Evolutionary conservation across 1,140 invertebrate genomes (phyloP).

Genomic region (Scylla paramamosain): DNA sequence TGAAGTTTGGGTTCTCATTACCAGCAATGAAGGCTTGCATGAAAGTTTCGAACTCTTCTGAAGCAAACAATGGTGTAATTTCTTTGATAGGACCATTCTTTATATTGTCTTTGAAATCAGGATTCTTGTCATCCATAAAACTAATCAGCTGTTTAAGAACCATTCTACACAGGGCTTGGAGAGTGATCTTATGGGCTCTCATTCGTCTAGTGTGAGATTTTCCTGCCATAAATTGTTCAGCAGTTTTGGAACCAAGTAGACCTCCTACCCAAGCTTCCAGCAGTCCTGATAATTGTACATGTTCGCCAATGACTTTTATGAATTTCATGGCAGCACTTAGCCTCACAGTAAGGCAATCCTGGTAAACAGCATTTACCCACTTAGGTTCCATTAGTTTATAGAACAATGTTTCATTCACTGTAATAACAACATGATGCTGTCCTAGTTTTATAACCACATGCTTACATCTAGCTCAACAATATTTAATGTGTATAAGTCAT

Average conservation of each 20-base stretch:
- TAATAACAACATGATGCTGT: constrained; percentile 31
- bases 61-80: not conserved
- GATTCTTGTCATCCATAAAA: constrained; percentile 42
- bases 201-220: constrained; percentile 9
- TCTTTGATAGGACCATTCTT: not conserved
- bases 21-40: constrained; percentile 15
- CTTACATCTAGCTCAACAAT: constrained; percentile 46
- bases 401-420: constrained; percentile 48
- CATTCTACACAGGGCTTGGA: constrained; percentile 35
- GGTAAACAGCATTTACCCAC: constrained; percentile 55
- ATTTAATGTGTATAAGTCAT: constrained; percentile 38
- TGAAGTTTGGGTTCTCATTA: constrained; percentile 58
- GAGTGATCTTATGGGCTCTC: constrained; percentile 40
- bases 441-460: constrained; percentile 28
- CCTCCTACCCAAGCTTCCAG: constrained; percentile 44
- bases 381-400: constrained; percentile 62
- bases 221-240: not conserved
- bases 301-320: constrained; percentile 41
- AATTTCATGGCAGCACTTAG: constrained; percentile 49
- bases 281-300: constrained; percentile 30
- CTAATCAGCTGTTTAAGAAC: not conserved
- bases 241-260: constrained; percentile 49
- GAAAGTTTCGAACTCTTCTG: constrained; percentile 28
- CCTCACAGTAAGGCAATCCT: constrained; percentile 47
- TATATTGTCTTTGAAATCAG: constrained; percentile 2